Evolutionary conservation across 2,113 vertebrate genomes (phyloP).

Genomic region (Potamarius usumacintae): DNA sequence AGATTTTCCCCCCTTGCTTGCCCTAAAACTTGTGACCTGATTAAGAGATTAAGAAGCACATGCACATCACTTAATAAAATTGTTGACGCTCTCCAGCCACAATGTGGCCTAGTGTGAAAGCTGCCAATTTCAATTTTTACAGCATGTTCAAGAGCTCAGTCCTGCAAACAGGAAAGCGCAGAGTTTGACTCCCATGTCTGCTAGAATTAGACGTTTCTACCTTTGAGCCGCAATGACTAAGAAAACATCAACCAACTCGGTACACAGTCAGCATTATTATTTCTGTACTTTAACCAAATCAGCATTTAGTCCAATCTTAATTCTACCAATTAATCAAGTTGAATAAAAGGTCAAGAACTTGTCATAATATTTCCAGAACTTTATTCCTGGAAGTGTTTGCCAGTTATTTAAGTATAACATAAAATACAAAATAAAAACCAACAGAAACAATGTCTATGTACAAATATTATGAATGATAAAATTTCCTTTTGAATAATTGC

Average conservation of each 20-base stretch:
- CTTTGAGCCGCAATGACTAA: background rate
- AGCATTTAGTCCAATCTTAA: background rate
- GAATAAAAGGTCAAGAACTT: background rate
- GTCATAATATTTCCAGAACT: constrained; percentile 52
- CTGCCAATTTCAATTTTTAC: background rate
- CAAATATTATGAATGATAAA: constrained; percentile 58
- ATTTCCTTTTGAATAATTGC: constrained; percentile 45
- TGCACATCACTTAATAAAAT: background rate
- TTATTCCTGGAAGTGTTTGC: constrained; percentile 58
- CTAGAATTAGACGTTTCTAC: background rate
- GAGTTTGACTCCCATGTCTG: background rate
- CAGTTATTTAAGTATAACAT: constrained; percentile 54
- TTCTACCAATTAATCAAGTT: background rate
- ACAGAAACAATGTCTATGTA: constrained; percentile 54
- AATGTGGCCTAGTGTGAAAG: too few relatives aligned
- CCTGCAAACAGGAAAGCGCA: background rate
- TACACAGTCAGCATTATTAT: background rate
- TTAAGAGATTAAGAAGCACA: background rate
- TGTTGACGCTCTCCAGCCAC: background rate
- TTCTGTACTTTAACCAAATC: background rate
- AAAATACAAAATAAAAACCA: constrained; percentile 56
- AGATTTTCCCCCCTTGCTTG: background rate
- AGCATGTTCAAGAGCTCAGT: background rate
- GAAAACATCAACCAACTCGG: background rate
- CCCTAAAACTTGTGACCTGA: background rate